These are phyloP conservation scores for Nomada ferruginata DNA, from an alignment of 2,888 invertebrate species.

Conservation along the genomic window DNA sequence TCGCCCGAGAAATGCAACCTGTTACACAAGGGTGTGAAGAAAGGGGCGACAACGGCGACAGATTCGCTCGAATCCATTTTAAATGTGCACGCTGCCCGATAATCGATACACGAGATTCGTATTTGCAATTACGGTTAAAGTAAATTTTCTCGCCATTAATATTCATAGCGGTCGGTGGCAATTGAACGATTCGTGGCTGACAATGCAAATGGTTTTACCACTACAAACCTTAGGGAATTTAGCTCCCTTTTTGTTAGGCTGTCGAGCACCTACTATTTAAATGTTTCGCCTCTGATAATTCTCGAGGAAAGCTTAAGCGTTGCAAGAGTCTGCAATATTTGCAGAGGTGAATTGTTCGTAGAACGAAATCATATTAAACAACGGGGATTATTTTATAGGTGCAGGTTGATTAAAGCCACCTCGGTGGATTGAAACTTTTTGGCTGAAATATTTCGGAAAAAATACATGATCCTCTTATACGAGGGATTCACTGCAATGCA, in stretches of 20 bases:
- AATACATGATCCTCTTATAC: background rate
- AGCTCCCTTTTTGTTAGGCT: background rate
- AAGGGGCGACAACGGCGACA: slow-evolving; percentile 4
- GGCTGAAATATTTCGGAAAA: background rate
- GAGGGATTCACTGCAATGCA: background rate
- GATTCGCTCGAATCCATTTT: slow-evolving; percentile 13
- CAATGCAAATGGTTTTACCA: slow-evolving; percentile 21
- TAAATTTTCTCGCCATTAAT: slow-evolving; percentile 49
- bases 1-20: slow-evolving; percentile 12
- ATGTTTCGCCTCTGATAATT: slow-evolving; percentile 16
- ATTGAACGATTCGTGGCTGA: slow-evolving; percentile 10
- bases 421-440: background rate
- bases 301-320: background rate
- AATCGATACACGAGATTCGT: slow-evolving; percentile 24
- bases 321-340: slow-evolving; percentile 13
- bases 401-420: background rate
- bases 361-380: background rate
- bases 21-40: background rate
- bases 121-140: slow-evolving; percentile 41
- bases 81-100: slow-evolving; percentile 9
- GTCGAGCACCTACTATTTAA: background rate
- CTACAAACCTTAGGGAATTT: background rate
- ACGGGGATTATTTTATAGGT: background rate
- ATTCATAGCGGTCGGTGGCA: slow-evolving; percentile 47
- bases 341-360: background rate